A percentile compares a stretch with the other conserved stretches of the same genome.
Conservation (phyloP, 2,797 vertebrate genomes). For the Gallinago stenura region DNA sequence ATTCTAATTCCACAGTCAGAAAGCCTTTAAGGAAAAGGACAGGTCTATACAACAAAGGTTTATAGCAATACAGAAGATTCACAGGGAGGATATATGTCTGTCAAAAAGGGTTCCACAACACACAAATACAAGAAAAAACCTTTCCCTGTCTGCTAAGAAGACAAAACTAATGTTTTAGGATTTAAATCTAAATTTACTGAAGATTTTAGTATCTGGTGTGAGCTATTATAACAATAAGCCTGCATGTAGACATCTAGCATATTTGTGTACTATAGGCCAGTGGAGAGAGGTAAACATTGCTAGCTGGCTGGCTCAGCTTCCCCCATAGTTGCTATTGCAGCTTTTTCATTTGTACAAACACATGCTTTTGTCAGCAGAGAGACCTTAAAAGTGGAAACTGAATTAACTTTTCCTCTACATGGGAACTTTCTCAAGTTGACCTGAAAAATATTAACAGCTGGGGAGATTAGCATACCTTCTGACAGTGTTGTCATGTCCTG, state of each 20-base stretch:
- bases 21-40: not conserved
- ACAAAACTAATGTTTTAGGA: not conserved
- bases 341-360: not conserved
- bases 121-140: not conserved
- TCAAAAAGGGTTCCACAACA: not conserved
- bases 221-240: not conserved
- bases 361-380: not conserved
- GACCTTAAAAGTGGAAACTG: not conserved
- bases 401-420: not conserved
- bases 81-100: not conserved
- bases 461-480: not conserved
- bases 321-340: not conserved
- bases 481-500: not conserved
- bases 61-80: not conserved
- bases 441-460: not conserved
- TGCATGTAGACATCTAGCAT: not conserved
- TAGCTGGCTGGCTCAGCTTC: not conserved
- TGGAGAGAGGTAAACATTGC: not conserved
- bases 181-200: not conserved
- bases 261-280: no score
- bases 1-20: not conserved
- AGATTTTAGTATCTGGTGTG: not conserved
- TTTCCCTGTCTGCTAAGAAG: not conserved
- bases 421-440: not conserved
- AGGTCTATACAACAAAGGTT: not conserved